Evolutionary conservation across 2,797 vertebrate genomes (phyloP), one percentile per base, ranked within the genome.

Genomic region (Echiichthys vipera): DNA sequence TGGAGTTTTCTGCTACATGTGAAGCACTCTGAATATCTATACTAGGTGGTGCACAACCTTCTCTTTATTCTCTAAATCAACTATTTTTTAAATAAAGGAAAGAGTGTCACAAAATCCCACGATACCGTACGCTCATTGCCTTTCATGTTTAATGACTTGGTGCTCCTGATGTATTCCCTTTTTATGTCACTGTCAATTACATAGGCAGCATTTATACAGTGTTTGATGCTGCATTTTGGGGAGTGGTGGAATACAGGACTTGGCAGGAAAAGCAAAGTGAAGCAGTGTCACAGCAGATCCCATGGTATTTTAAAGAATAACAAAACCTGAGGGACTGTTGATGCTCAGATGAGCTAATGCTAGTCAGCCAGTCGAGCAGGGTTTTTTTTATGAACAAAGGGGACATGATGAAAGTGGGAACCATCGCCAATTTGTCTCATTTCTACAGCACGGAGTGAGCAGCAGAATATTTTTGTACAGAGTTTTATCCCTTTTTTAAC

Each of bases 51-150:
- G 90, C 88, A 93, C 90, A 88, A 89, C 90, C 88, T 88, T 89
- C 74, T 90, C 89, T 86, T 81, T 88, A 82, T 76, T 87, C 74
- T 90, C 83, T 29, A 91, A 94, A 94, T 92, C 88, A 84, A 88
- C 82, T 94, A 94, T 94, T 95, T 95, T 95, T 93, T 92, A 94
- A 95, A 95, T 95, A 94, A 94, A 94, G 89, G 56, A 91, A 93
- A 93, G 84, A 89, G 92, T 93, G 92, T 94, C 89, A 74, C 87
- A 90, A 93, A 92, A 80, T 71, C 82, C 83, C 66, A 29, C 34
- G 34, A 79, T 62, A 85, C 75, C 40, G 74, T 81, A 71, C 71
- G 39, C 85, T 90, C 68, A 79, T 88, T 91, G 86, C 67, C 81
- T 92, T 92, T 92, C 80, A 83, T 89, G 81, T 91, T 90, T 79